Evolutionary conservation across 2,797 vertebrate species (phyloP).

Genomic region (Thalassophryne amazonica): DNA sequence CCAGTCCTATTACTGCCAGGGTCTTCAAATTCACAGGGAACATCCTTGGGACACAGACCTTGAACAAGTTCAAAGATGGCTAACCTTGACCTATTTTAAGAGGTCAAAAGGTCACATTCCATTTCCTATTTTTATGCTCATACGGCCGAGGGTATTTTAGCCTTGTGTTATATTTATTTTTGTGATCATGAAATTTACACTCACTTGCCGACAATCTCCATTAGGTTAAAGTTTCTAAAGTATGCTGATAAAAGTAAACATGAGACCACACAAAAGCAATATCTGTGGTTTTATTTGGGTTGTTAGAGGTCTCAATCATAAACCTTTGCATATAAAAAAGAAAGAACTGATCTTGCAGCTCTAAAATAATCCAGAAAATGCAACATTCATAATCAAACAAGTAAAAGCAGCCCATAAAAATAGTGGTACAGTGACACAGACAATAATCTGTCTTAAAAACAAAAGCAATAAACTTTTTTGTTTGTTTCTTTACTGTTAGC

Average conservation of each 20-base stretch:
- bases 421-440: constrained; percentile 38
- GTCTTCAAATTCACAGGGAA: too few species aligned
- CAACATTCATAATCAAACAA: constrained; percentile 19
- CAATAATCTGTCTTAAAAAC: constrained; percentile 14
- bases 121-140: too few species aligned
- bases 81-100: too few species aligned
- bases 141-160: too few species aligned
- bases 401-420: constrained; percentile 33
- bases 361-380: constrained; percentile 9
- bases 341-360: constrained; percentile 13
- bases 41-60: too few species aligned
- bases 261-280: not conserved
- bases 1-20: too few species aligned
- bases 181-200: not conserved
- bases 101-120: too few species aligned
- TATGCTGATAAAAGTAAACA: constrained; percentile 1
- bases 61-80: too few species aligned
- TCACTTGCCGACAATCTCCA: not conserved
- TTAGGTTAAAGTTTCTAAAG: not conserved
- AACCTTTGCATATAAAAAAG: constrained; percentile 20
- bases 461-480: constrained; percentile 6
- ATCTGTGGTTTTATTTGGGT: constrained; percentile 54
- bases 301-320: constrained; percentile 16
- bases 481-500: constrained; percentile 4
- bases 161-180: too few species aligned